Evolutionary conservation across 2,888 invertebrate species (phyloP).

Genomic region (Thalpophila matura): DNA sequence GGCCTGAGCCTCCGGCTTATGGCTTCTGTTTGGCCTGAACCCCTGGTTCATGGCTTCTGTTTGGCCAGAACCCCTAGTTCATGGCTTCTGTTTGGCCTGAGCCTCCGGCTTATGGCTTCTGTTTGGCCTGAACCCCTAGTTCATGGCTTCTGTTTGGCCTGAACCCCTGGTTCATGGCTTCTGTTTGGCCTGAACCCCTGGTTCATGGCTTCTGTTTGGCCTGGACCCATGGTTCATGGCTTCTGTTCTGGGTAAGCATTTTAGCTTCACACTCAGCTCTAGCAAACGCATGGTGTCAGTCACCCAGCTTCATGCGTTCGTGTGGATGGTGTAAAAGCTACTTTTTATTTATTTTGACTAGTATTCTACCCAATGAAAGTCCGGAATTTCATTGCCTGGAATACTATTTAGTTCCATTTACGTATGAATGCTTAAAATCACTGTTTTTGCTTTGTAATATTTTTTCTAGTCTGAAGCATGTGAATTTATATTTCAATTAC

Average conservation of each 20-base stretch:
- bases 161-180: too few relatives aligned
- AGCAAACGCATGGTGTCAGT: too few relatives aligned
- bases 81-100: constrained; percentile 6
- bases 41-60: not conserved
- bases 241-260: constrained; percentile 1
- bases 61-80: not conserved
- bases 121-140: too few relatives aligned
- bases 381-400: constrained; percentile 1
- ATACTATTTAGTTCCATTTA: constrained; percentile 1
- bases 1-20: not conserved
- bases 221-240: not conserved
- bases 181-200: too few relatives aligned
- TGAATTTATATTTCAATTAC: too few relatives aligned
- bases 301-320: too few relatives aligned
- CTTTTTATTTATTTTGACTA: not conserved
- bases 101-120: too few relatives aligned
- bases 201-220: not conserved
- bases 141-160: too few relatives aligned
- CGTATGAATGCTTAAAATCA: not conserved
- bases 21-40: not conserved
- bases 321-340: too few relatives aligned
- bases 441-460: too few relatives aligned
- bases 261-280: not conserved
- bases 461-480: too few relatives aligned
- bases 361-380: constrained; percentile 3